These are phyloP conservation scores for Drosophila novamexicana DNA, from an alignment of 1,140 invertebrate genomes.

Conservation along the genomic window DNA sequence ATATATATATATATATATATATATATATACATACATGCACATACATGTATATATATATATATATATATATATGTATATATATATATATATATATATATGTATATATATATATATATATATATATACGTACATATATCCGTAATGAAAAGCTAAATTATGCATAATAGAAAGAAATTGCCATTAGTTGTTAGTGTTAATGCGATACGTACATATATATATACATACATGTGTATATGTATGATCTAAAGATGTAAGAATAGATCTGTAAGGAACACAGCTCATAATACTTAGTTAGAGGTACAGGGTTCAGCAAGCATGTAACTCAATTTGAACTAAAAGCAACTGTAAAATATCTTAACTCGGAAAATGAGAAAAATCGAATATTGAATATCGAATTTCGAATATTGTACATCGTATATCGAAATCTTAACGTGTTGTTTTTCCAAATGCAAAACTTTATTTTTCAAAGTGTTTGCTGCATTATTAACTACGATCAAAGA, in stretches of 20 bases:
- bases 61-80: constrained; percentile 18
- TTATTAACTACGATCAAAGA: constrained; percentile 25
- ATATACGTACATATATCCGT: constrained; percentile 13
- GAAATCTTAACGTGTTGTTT: constrained; percentile 31
- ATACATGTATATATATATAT: background rate
- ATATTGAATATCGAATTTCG: constrained; percentile 19
- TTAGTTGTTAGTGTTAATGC: constrained; percentile 77
- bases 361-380: constrained; percentile 29
- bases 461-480: constrained; percentile 78
- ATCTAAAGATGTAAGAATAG: background rate
- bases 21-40: constrained; percentile 6
- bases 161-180: constrained; percentile 76
- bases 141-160: constrained; percentile 38
- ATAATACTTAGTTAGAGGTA: constrained; percentile 16
- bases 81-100: constrained; percentile 12
- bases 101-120: constrained; percentile 15
- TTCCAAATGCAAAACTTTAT: constrained; percentile 69
- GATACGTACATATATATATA: constrained; percentile 49
- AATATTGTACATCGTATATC: constrained; percentile 19
- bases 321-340: constrained; percentile 68
- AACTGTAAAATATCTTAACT: constrained; percentile 78
- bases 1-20: constrained; percentile 9
- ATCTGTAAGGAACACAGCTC: constrained; percentile 6
- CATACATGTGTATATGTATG: constrained; percentile 18
- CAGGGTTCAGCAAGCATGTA: constrained; percentile 20